Conservation (phyloP, 2,888 invertebrate genomes). For the Sisyra nigra region DNA sequence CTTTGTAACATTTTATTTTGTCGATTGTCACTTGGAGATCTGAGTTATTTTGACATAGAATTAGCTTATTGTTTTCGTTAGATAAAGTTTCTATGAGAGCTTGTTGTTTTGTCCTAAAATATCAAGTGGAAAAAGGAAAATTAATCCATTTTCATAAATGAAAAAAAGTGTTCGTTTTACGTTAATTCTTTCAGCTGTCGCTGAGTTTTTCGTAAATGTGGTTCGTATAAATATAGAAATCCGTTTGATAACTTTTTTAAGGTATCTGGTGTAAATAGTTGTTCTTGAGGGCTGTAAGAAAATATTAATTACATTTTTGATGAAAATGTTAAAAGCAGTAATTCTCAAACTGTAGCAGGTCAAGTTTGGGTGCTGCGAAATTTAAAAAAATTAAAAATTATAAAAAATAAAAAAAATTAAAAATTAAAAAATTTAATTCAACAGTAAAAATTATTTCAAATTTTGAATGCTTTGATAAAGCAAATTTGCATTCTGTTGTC, state of each 20-base stretch:
- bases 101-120: constrained; percentile 16
- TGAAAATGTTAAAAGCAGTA: too few species aligned
- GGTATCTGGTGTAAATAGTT: constrained; percentile 10
- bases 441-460: too few species aligned
- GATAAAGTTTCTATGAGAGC: constrained; percentile 26
- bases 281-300: constrained; percentile 3
- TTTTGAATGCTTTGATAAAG: too few species aligned
- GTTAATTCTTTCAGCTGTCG: constrained; percentile 26
- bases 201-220: constrained; percentile 22
- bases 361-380: too few species aligned
- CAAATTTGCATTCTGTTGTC: too few species aligned
- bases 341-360: too few species aligned
- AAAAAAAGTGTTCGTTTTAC: constrained; percentile 18
- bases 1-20: constrained; percentile 25
- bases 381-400: too few species aligned
- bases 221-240: constrained; percentile 22
- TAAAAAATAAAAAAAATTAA: too few species aligned
- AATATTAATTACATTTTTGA: neutral
- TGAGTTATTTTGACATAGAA: constrained; percentile 16
- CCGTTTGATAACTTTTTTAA: constrained; percentile 22
- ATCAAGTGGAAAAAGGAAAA: constrained; percentile 3
- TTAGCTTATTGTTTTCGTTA: constrained; percentile 17
- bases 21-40: constrained; percentile 22
- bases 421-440: too few species aligned
- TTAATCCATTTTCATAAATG: constrained; percentile 6